These are phyloP conservation scores for Trachymyrmex cornetzi DNA, from an alignment of 1,140 invertebrate genomes.

Conservation along the genomic window DNA sequence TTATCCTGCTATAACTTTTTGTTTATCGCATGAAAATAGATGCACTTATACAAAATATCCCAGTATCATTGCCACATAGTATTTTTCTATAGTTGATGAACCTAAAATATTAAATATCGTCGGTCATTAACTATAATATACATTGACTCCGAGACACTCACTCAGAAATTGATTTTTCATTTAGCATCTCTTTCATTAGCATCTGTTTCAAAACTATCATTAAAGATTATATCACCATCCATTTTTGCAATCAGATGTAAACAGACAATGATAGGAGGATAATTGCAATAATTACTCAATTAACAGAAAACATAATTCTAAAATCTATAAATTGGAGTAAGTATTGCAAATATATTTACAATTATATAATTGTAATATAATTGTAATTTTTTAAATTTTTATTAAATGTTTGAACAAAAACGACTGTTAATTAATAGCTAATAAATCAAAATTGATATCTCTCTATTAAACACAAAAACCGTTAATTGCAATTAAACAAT, in stretches of 20 bases:
- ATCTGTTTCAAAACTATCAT: conserved; percentile 15
- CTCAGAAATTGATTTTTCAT: conserved; percentile 13
- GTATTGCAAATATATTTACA: background rate
- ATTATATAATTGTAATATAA: background rate
- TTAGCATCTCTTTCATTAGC: conserved; percentile 12
- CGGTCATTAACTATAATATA: conserved; percentile 23
- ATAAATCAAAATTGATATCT: background rate
- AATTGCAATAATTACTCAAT: conserved; percentile 16
- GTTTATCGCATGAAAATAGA: conserved; percentile 35
- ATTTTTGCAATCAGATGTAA: conserved; percentile 26
- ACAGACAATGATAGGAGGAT: background rate
- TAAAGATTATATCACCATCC: conserved; percentile 1
- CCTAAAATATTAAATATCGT: conserved; percentile 25
- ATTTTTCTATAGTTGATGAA: background rate
- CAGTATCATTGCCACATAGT: background rate
- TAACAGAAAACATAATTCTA: background rate
- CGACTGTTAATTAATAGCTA: background rate
- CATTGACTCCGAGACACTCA: background rate
- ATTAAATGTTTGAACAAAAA: background rate
- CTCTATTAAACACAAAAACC: background rate
- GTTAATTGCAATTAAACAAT: background rate
- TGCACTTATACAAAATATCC: conserved; percentile 34
- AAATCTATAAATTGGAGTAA: conserved; percentile 21
- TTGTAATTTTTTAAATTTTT: background rate
- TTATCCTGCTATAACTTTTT: conserved; percentile 7